Base-by-base conservation (phyloP, 2,888 invertebrate genomes). In the Epiblema foenella region DNA sequence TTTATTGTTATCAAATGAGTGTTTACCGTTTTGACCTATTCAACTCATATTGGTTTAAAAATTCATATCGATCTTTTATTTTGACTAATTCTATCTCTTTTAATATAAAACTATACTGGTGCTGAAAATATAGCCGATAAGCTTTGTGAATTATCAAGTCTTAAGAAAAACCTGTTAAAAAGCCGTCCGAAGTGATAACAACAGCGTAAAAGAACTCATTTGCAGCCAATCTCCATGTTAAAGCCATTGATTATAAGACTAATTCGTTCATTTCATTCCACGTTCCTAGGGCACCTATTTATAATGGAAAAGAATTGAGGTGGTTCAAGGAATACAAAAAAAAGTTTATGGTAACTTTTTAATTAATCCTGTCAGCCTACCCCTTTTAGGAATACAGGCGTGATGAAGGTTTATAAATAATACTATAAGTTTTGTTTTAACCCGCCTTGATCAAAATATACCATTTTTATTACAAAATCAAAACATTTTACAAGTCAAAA, bases 201-300 rank as follows among this genome's bases (percentile, higher is more conserved):
- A n/a, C 1, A 1, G 12, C 39, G 66, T 62, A 71, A 71, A 66
- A 39, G 62, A 62, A 29, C 65, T 62, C 54, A 71, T 71, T 71
- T 62, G 46, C 71, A 57, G 62, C 60, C 62, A 66, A 71, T 71
- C 51, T 71, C 49, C 71, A 67, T 67, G 60, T 62, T 71, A 66
- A 71, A 71, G 57, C 60, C 49, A 56, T 71, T 67, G 66, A 67
- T 62, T 62, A 67, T 51, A 59, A 66, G 37, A 42, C 42, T 46
- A 57, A 37, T 54, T 42, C 52, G 46, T 52, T 63, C 49, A 69
- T 58, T 52, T 59, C 37, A 11, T 39, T 46, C 65, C 56, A 29
- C 51, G 57, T 42, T 58, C 51, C 33, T 18, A 42, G 15, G 37
- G 59, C 51, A 37, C 67, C 59, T 67, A 46, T 12, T 12, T 57